Evolutionary conservation across 2,113 vertebrate genomes (phyloP).

Genomic region (Emydura subglobosa): DNA sequence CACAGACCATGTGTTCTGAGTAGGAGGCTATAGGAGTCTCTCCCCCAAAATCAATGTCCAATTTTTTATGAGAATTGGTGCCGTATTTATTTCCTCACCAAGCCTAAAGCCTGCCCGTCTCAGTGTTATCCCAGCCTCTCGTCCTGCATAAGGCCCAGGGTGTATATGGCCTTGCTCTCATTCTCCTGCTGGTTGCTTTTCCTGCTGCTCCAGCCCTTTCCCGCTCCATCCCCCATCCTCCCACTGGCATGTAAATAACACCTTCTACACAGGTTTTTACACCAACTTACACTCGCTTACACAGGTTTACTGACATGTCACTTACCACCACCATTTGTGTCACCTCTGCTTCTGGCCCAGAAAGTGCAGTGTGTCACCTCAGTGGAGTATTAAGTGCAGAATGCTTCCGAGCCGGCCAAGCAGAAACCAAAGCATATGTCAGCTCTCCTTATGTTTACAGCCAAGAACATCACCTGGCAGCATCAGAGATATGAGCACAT

Average conservation of each 20-base stretch:
- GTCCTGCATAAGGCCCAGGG: background rate
- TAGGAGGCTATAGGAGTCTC: background rate
- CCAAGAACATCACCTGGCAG: conserved; percentile 48
- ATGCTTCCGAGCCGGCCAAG: conserved; percentile 40
- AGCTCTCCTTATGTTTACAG: conserved; percentile 45
- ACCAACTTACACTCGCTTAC: background rate
- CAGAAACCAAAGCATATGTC: conserved; percentile 62
- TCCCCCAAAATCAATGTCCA: background rate
- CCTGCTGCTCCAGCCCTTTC: background rate
- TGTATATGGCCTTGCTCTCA: fast-evolving
- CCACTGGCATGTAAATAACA: background rate
- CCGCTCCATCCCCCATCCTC: background rate
- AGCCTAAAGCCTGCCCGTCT: background rate
- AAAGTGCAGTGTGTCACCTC: background rate
- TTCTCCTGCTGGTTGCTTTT: background rate
- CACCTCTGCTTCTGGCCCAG: conserved; percentile 30
- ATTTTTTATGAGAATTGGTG: background rate
- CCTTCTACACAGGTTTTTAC: background rate
- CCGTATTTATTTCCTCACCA: background rate
- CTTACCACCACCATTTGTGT: conserved; percentile 6
- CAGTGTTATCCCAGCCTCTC: background rate
- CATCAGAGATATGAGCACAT: background rate
- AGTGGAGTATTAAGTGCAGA: conserved; percentile 19
- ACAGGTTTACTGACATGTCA: background rate
- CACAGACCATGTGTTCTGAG: background rate